These are phyloP conservation scores for Pelecanoides urinatrix DNA, from an alignment of 2,113 vertebrate species.

Conservation along the genomic window DNA sequence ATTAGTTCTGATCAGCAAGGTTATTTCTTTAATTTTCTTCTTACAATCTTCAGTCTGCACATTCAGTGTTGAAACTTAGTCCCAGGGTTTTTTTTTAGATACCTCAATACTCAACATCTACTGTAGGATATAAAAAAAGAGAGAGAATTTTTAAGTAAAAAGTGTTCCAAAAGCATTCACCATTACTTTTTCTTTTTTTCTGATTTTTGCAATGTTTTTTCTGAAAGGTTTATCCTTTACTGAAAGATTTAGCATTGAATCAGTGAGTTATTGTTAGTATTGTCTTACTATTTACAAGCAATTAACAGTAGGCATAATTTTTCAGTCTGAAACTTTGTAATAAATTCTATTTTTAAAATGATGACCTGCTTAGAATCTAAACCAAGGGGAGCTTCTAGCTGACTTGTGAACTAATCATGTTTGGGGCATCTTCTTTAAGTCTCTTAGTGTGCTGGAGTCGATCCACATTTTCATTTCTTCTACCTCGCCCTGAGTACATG, in stretches of 20 bases:
- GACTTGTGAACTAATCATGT: background rate
- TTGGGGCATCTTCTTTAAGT: background rate
- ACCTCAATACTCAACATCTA: background rate
- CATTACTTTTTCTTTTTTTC: background rate
- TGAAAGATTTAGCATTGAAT: background rate
- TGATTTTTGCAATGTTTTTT: background rate
- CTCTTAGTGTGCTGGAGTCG: background rate
- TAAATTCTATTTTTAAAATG: background rate
- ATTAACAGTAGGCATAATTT: background rate
- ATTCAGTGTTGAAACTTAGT: background rate
- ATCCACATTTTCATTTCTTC: background rate
- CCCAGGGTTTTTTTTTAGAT: background rate
- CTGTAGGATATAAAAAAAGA: background rate
- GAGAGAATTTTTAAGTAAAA: background rate
- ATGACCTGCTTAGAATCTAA: background rate
- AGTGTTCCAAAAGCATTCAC: rapidly evolving
- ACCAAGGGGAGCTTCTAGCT: background rate
- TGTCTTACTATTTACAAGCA: background rate
- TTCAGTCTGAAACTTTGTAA: background rate
- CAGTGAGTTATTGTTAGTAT: background rate
- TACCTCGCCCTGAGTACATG: background rate
- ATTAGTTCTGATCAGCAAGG: background rate
- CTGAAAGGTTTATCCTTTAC: background rate
- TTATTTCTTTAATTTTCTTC: background rate
- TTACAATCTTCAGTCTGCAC: background rate